A percentile compares a stretch with the other conserved stretches of the same genome.
These are phyloP conservation scores for Thinocorus orbignyianus DNA, from an alignment of 2,113 vertebrate genomes.

Conservation along the genomic window DNA sequence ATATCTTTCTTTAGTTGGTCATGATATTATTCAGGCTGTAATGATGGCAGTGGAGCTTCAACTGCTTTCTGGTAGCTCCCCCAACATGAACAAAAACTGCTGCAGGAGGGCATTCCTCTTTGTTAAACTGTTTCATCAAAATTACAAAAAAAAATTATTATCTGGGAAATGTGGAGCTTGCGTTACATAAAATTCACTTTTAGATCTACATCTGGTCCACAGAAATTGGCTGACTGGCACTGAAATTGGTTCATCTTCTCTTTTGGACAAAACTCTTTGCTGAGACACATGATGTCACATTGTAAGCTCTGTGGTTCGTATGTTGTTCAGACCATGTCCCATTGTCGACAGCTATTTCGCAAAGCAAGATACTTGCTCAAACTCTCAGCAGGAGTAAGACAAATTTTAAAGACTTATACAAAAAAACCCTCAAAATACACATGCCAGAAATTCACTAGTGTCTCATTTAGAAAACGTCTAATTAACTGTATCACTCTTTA, in stretches of 20 bases:
- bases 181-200: constrained; percentile 21
- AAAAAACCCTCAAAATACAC: constrained; percentile 65
- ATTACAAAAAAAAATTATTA: background rate
- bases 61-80: background rate
- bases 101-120: background rate
- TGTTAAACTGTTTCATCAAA: background rate
- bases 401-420: constrained; percentile 73
- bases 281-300: constrained; percentile 25
- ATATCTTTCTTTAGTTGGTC: background rate
- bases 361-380: constrained; percentile 67
- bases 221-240: constrained; percentile 34
- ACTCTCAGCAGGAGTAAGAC: constrained; percentile 69
- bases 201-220: constrained; percentile 62
- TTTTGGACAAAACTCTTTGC: constrained; percentile 36
- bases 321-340: constrained; percentile 29
- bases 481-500: constrained; percentile 77
- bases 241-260: constrained; percentile 6
- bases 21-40: background rate
- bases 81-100: background rate
- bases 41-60: background rate
- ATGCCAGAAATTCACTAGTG: constrained; percentile 77
- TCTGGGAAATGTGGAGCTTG: background rate
- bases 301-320: background rate
- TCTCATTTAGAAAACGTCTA: constrained; percentile 79
- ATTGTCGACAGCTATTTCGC: constrained; percentile 56